Conservation (phyloP, 2,888 invertebrate genomes). For the Euplagia quadripunctaria region DNA sequence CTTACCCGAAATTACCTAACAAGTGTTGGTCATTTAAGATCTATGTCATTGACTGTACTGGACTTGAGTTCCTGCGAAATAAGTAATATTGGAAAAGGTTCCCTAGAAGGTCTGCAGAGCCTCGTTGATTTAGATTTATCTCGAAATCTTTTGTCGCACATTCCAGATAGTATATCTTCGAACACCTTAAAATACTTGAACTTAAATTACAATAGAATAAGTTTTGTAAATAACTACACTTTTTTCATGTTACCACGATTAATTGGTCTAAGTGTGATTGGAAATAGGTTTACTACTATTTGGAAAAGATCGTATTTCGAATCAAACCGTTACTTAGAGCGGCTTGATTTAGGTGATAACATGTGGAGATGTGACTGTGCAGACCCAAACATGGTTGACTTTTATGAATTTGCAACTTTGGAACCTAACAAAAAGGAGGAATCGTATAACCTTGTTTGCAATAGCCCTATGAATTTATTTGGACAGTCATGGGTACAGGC, state of each 20-base stretch:
- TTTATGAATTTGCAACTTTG: slow-evolving; percentile 88
- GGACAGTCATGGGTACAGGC: slow-evolving; percentile 91
- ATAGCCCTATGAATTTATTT: slow-evolving; percentile 88
- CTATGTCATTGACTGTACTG: slow-evolving; percentile 86
- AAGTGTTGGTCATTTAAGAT: slow-evolving; percentile 86
- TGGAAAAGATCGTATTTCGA: slow-evolving; percentile 88
- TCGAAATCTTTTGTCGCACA: slow-evolving; percentile 88
- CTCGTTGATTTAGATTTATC: slow-evolving; percentile 89
- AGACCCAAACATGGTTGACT: slow-evolving; percentile 87
- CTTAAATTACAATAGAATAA: slow-evolving; percentile 88
- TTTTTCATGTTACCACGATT: slow-evolving; percentile 89
- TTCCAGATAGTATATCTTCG: slow-evolving; percentile 89
- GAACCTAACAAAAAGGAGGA: slow-evolving; percentile 86
- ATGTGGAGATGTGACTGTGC: slow-evolving; percentile 92
- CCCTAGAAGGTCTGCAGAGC: slow-evolving; percentile 87
- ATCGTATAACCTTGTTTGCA: slow-evolving; percentile 88
- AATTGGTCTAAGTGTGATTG: slow-evolving; percentile 88
- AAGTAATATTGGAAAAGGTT: slow-evolving; percentile 84
- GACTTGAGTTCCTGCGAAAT: slow-evolving; percentile 91
- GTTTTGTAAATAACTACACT: slow-evolving; percentile 88
- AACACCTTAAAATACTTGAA: slow-evolving; percentile 88
- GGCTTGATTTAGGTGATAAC: slow-evolving; percentile 90
- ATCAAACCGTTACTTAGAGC: slow-evolving; percentile 86
- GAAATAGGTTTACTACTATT: slow-evolving; percentile 90
- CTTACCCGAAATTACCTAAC: slow-evolving; percentile 90